Evolutionary conservation across 2,113 vertebrate species (phyloP).

Genomic region (Pomatorhinus ruficollis): DNA sequence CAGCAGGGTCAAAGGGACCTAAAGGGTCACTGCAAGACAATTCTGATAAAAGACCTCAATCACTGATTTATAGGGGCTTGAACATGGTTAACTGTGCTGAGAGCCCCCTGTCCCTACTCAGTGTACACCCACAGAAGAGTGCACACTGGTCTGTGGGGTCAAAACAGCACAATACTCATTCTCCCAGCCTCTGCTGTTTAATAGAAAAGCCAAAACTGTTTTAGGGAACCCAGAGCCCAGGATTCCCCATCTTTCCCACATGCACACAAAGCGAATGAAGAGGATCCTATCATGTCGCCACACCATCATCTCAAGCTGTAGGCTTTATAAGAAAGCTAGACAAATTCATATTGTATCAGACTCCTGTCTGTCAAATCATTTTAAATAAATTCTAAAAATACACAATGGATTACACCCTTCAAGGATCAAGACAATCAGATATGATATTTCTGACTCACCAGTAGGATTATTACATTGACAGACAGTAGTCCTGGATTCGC

Average conservation of each 20-base stretch:
- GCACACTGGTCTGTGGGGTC: fast-evolving
- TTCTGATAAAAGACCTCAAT: neutral
- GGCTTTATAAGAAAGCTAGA: neutral
- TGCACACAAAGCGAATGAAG: neutral
- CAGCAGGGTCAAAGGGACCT: neutral
- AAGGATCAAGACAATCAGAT: neutral
- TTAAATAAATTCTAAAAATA: neutral
- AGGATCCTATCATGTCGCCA: neutral
- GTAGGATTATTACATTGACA: neutral
- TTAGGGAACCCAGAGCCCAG: neutral
- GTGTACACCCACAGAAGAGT: neutral
- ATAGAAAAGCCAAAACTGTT: neutral
- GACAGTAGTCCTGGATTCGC: neutral
- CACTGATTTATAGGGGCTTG: neutral
- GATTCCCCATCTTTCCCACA: neutral
- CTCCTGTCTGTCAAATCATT: neutral
- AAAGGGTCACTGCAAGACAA: neutral
- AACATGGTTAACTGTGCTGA: neutral
- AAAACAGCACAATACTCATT: neutral
- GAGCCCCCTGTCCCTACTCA: neutral
- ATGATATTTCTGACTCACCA: neutral
- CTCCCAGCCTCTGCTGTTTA: neutral
- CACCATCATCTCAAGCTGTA: neutral
- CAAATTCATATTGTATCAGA: neutral
- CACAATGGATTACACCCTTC: neutral